Evolutionary conservation across 2,113 vertebrate genomes (phyloP), one percentile per base, ranked within the genome.

Genomic region (Progne subis): DNA sequence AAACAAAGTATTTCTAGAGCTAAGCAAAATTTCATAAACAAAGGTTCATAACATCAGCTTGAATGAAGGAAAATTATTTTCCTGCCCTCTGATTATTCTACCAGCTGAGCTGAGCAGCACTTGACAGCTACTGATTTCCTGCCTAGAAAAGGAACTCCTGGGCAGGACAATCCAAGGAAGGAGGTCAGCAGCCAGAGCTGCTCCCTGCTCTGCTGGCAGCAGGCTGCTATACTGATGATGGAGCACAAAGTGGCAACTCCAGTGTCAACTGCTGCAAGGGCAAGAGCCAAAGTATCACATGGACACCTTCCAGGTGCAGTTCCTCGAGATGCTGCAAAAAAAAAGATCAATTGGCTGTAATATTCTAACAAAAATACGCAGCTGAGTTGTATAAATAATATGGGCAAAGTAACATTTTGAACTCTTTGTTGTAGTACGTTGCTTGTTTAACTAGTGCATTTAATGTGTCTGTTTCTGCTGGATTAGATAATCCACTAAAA

Each of bases 131-230:
- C 49, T 53, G 67, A 61, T 14, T 61, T 76, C 26, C 28, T 60
- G 69, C 34, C 50, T 52, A 32, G 61, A 69, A 68, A 32, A 60
- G 14, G 71, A 81, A 44, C 17, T 52, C 49, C 14, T 9, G 74
- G 24, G 12, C 6, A 82, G 57, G 39, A 46, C 9, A 67, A 46
- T 16, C 82, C 91, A 94, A 93, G 63, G 50, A 44, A 56, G 11
- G 47, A 72, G 60, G 24, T 28, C n/a, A 72, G 68, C 64, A 84
- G 29, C 44, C 65, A 53, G 28, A 52, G 55, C 49, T 84, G 68
- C 90, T 86, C 72, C 47, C 70, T 53, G 41, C 64, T 84, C 82
- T 88, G 71, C 1, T 96, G 93, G 81, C 96, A 95, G 76, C 68
- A 96, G 82, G 87, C 46, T 72, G 46, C 65, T 32, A 9, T 34